These are phyloP conservation scores for Steatornis caripensis DNA, from an alignment of 2,113 vertebrate genomes.

Conservation along the genomic window DNA sequence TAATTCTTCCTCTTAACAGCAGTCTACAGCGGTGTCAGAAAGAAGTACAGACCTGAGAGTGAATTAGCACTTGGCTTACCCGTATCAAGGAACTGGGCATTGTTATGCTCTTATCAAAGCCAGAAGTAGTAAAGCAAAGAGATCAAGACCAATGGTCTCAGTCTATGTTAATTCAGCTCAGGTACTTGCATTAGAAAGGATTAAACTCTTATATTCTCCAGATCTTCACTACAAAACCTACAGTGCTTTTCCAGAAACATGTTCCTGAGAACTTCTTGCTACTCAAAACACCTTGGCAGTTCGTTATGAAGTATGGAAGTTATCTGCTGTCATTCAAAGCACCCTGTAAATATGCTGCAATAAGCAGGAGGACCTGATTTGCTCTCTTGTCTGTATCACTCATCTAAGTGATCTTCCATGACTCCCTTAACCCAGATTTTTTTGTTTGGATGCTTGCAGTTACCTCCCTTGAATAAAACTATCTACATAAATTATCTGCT, in stretches of 20 bases:
- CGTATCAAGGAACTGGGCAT: neutral
- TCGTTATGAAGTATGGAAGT: neutral
- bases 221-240: neutral
- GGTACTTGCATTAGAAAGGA: neutral
- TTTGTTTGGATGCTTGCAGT: neutral
- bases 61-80: neutral
- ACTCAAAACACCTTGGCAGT: neutral
- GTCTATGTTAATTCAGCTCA: neutral
- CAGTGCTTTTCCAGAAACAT: neutral
- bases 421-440: neutral
- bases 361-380: neutral
- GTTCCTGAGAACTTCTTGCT: neutral
- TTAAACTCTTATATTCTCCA: neutral
- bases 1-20: neutral
- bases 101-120: neutral
- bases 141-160: neutral
- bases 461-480: neutral
- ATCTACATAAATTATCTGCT: neutral
- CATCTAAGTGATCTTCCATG: neutral
- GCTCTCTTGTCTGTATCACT: neutral
- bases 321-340: neutral
- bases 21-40: neutral
- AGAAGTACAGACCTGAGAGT: neutral
- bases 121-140: neutral
- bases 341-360: neutral